Base-by-base conservation (phyloP, 2,113 vertebrate species). In the Emydura subglobosa region DNA sequence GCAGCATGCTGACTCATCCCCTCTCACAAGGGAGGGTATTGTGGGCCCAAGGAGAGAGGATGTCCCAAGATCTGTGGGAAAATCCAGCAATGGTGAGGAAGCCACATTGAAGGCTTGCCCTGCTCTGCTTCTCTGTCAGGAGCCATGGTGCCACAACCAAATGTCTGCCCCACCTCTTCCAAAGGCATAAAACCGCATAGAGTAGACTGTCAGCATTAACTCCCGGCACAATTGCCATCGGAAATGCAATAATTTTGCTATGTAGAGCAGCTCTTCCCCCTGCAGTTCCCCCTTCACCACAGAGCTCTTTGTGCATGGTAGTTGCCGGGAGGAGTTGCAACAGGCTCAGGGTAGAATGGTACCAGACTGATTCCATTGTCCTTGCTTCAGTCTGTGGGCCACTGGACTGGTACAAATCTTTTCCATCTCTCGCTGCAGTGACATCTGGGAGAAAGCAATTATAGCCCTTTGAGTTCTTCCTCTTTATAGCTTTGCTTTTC, bases 351-450 rank as follows among this genome's bases (percentile, higher is more conserved):
- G 3, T 6, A 42, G 54, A 47, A 74, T 49, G 27, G 21, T 83
- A 50, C 54, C 10, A 1, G 13, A 74, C 5, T 80, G 65, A 81
- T 31, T 57, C 81, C 42, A 34, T 83, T 44, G 4, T 80, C 76
- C 29, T 65, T 94, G 74, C 76, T 93, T 49, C 3, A 2, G 2
- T 82, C 74, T 21, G 31, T 91, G 85, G 10, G 57, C 10, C 57
- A 68, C 13, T 79, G 65, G 5, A 78, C 54, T 82, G n/a, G 31
- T 59, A 13, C 74, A 44, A 86, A 82, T 44, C 76, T 55, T 85
- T 90, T n/a, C 54, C 27, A 7, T 3, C 1, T 0, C 0, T 0
- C n/a, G 59, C 59, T 1, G 7, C 50, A 65, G 49, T 10, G 92
- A 74, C 82, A 51, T 59, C 39, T 7, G 27, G 17, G 44, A 50